Conservation (phyloP, 2,888 invertebrate genomes). For the Gisinianus flammeolus region DNA sequence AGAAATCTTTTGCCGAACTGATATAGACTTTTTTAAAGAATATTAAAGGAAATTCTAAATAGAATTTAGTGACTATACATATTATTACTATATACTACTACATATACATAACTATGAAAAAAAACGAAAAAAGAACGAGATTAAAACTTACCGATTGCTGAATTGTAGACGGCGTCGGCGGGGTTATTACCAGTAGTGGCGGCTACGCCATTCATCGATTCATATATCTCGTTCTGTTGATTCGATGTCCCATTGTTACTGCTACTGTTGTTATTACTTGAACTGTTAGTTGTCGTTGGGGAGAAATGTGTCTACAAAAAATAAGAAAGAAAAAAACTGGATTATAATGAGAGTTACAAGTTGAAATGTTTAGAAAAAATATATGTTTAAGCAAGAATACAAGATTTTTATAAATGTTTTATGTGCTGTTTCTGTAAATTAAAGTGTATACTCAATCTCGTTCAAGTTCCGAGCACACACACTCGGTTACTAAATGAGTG, state of each 20-base stretch:
- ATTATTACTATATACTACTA: background rate
- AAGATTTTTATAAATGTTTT: too few relatives aligned
- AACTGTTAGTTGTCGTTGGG: constrained; percentile 38
- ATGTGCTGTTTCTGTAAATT: too few relatives aligned
- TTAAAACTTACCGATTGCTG: constrained; percentile 44
- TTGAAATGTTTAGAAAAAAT: too few relatives aligned
- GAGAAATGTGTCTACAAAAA: constrained; percentile 29
- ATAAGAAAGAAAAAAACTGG: background rate
- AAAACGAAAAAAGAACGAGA: background rate
- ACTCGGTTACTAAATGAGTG: too few relatives aligned
- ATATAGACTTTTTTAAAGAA: background rate
- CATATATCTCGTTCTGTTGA: constrained; percentile 46
- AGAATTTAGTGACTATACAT: background rate
- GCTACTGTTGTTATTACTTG: constrained; percentile 46
- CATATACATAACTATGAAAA: background rate
- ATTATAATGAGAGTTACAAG: too few relatives aligned
- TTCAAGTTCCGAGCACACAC: too few relatives aligned
- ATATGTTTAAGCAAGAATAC: too few relatives aligned
- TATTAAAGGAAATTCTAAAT: background rate
- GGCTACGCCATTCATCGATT: constrained; percentile 47
- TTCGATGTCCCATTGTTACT: constrained; percentile 42
- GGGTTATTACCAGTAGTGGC: constrained; percentile 44
- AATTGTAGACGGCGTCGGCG: constrained; percentile 45
- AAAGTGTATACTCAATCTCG: too few relatives aligned
- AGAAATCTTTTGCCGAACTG: too few relatives aligned